phyloP scores from a whole-genome alignment of 2,888 invertebrate species.

The Stenotaenia linearis region DNA sequence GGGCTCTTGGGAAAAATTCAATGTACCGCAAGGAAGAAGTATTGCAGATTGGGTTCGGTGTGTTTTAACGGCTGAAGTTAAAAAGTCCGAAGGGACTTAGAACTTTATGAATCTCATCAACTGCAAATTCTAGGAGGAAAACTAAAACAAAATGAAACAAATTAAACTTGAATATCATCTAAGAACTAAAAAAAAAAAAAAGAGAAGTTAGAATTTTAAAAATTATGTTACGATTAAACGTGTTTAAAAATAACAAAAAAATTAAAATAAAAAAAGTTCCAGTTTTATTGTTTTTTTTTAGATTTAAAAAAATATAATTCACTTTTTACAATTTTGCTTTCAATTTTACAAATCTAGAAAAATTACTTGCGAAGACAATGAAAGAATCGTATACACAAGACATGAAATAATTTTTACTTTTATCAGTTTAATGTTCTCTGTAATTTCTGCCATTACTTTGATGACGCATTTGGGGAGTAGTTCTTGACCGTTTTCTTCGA shows the following conservation, averaged over 20 bases:
- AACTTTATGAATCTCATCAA: neutral
- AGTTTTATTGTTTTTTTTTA: neutral
- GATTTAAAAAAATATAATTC: neutral
- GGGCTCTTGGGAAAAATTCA: neutral
- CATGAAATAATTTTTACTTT: neutral
- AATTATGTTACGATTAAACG: too few relatives aligned
- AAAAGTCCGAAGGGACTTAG: neutral
- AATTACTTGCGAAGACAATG: too few relatives aligned
- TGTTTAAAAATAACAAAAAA: neutral
- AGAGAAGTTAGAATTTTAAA: too few relatives aligned
- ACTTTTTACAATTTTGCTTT: neutral
- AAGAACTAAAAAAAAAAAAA: too few relatives aligned
- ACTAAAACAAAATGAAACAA: neutral
- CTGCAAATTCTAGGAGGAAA: neutral
- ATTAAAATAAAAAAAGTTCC: neutral
- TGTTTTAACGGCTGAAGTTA: neutral
- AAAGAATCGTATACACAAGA: neutral
- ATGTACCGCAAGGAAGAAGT: neutral
- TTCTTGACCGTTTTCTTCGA: neutral
- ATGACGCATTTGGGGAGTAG: neutral
- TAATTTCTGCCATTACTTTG: neutral
- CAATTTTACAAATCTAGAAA: neutral
- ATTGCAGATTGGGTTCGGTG: conserved; percentile 15
- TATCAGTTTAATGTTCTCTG: neutral
- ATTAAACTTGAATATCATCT: too few relatives aligned